Evolutionary conservation across 1,140 invertebrate species (phyloP).

Genomic region (Zophobas atratus): DNA sequence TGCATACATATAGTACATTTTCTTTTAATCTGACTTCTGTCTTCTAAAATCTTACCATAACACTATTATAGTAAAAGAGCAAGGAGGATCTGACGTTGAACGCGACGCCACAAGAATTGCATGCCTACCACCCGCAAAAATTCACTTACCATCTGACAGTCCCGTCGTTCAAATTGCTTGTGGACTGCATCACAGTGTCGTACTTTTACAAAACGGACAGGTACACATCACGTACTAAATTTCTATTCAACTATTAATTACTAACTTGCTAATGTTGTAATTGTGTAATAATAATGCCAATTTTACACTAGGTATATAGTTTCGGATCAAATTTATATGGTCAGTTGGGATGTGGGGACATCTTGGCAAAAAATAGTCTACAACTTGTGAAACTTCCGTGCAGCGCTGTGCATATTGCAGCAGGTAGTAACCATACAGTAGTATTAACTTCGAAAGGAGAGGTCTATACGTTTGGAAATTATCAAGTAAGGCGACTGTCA

Average conservation of each 20-base stretch:
- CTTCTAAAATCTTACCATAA: background rate
- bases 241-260: background rate
- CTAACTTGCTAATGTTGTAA: background rate
- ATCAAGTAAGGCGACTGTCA: slow-evolving; percentile 76
- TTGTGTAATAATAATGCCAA: background rate
- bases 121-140: slow-evolving; percentile 85
- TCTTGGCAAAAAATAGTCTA: slow-evolving; percentile 81
- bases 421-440: slow-evolving; percentile 96
- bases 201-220: slow-evolving; percentile 72
- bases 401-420: slow-evolving; percentile 83
- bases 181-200: slow-evolving; percentile 90
- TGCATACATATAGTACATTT: too few relatives aligned
- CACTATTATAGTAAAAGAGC: slow-evolving; percentile 67
- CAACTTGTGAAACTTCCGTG: slow-evolving; percentile 83
- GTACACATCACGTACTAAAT: slow-evolving; percentile 59
- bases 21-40: too few relatives aligned
- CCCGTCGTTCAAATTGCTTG: slow-evolving; percentile 88
- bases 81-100: slow-evolving; percentile 74
- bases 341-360: slow-evolving; percentile 92
- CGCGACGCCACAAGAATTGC: slow-evolving; percentile 77
- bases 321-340: slow-evolving; percentile 96
- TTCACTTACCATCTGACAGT: slow-evolving; percentile 78
- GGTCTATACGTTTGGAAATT: slow-evolving; percentile 94
- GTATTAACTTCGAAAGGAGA: slow-evolving; percentile 91
- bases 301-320: slow-evolving; percentile 80